Base-by-base conservation (phyloP, 2,797 vertebrate genomes). In the Heterohyrax brucei region DNA sequence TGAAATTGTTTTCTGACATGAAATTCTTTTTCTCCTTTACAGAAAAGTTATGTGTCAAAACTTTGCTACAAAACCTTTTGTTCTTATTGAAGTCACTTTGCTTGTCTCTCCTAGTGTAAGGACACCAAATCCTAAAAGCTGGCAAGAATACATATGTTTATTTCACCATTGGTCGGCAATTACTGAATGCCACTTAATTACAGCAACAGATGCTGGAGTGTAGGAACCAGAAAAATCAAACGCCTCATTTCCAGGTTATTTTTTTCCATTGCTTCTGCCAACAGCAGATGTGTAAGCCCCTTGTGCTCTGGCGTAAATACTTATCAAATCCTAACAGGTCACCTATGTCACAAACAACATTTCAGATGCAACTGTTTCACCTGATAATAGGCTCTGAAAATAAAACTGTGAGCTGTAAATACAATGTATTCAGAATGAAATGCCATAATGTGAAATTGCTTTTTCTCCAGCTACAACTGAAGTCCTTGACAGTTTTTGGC, bases 161-260 rank as follows among this genome's bases (percentile, higher is more conserved):
- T 99, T 99, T 99, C 99, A 99, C 99, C 99, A 99, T 99, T 99
- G 99, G 99, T 99, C 99, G 99, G 99, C 99, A 99, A 99, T 99
- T 99, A 99, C 99, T 99, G 99, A 99, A 99, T 99, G 99, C 99
- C 99, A 99, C 99, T 99, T 99, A 99, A 99, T 99, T 99, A 99
- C 99, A 99, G 99, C 99, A 99, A 99, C 99, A 99, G 99, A 99
- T 99, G 99, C 99, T 99, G 99, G 99, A 99, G 99, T 99, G 99
- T 99, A 99, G 99, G 99, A 99, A 99, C 99, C 99, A 99, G 99
- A 98, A 99, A 99, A 99, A 99, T 99, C 99, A 99, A 99, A 99
- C 97, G 98, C 99, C 99, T 99, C 99, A 99, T 99, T 99, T 99
- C 99, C 99, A 99, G 99, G 99, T 99, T 99, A 99, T 99, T 99